phyloP scores from a whole-genome alignment of 2,888 invertebrate species.

The Prosopocoilus inquinatus region DNA sequence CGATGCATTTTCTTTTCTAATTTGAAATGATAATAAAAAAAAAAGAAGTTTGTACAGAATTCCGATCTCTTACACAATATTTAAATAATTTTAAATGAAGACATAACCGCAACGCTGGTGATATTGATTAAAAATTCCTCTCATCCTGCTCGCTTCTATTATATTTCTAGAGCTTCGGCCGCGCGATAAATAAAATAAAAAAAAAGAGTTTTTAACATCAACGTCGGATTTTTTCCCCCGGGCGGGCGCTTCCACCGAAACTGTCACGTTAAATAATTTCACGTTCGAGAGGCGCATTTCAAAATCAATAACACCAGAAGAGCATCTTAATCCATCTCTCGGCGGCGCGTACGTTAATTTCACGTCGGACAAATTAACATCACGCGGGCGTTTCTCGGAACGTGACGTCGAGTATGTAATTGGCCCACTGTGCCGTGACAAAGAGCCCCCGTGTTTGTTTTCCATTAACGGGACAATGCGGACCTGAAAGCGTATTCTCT shows the following conservation, averaged over 20 bases:
- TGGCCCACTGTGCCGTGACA: neutral
- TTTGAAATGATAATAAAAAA: too few relatives aligned
- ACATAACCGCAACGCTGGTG: too few relatives aligned
- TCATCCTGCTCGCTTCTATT: too few relatives aligned
- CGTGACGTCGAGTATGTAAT: neutral
- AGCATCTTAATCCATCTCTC: constrained; percentile 1
- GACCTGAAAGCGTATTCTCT: neutral
- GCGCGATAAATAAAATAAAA: too few relatives aligned
- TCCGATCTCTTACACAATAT: too few relatives aligned
- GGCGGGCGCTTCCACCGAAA: neutral
- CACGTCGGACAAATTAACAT: neutral
- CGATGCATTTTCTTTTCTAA: too few relatives aligned
- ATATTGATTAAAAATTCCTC: too few relatives aligned
- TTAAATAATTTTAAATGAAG: too few relatives aligned
- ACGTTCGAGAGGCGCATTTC: neutral
- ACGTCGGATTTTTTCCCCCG: neutral
- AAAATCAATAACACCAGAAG: neutral
- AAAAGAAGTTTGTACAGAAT: too few relatives aligned
- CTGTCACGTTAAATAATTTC: neutral
- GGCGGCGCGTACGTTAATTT: neutral
- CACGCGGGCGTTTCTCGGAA: neutral
- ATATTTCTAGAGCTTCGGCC: too few relatives aligned
- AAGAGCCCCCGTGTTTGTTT: constrained; percentile 2
- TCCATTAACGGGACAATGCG: constrained; percentile 3
- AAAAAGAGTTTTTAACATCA: too few relatives aligned